Conservation (phyloP, 2,888 invertebrate species). For the Drosophila nr. medialis region DNA sequence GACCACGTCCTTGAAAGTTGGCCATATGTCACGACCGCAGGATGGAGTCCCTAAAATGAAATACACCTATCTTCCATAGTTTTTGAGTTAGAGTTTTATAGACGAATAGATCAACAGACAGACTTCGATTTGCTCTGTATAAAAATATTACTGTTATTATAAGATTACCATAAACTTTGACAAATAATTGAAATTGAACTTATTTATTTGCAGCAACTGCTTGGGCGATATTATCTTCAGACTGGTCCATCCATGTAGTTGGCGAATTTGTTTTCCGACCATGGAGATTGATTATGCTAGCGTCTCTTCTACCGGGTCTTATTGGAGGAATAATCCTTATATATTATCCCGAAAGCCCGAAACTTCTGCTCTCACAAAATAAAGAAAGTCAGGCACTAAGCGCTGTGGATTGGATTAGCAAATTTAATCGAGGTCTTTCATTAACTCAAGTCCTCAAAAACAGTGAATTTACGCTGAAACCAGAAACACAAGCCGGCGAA, state of each 20-base stretch:
- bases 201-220: conserved; percentile 60
- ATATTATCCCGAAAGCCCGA: conserved; percentile 77
- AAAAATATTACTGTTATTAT: neutral
- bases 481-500: conserved; percentile 63
- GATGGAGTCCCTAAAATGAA: no score
- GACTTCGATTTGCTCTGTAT: neutral
- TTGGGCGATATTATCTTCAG: conserved; percentile 74
- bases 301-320: conserved; percentile 74
- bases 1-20: no score
- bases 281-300: conserved; percentile 77
- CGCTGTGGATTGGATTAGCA: conserved; percentile 77
- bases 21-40: no score
- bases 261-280: conserved; percentile 74
- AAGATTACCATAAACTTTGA: neutral
- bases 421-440: conserved; percentile 64
- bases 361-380: conserved; percentile 71
- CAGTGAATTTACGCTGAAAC: conserved; percentile 56
- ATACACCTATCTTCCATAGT: no score
- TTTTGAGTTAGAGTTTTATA: no score
- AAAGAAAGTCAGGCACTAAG: conserved; percentile 58
- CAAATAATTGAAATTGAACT: neutral
- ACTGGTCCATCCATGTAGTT: conserved; percentile 72
- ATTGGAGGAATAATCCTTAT: conserved; percentile 69
- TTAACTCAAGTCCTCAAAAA: conserved; percentile 59
- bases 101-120: neutral